phyloP scores from a whole-genome alignment of 37 sponge, comb jelly and placozoan genomes.

The Halisarca cf. caerulea region DNA sequence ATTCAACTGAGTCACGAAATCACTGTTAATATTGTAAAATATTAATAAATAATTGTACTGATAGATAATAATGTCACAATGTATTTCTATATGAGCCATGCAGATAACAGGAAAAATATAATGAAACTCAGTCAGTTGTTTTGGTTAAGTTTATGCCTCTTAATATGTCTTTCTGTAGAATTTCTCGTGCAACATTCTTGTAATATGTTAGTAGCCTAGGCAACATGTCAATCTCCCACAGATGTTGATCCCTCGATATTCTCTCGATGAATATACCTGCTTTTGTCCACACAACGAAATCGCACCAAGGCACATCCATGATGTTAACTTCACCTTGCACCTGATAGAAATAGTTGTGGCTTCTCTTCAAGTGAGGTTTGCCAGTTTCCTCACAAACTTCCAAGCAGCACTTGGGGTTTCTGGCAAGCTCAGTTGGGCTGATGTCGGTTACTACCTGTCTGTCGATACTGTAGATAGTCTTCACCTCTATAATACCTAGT shows the following conservation, averaged over 20 bases:
- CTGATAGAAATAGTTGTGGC: not conserved
- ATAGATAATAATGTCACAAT: too few species aligned
- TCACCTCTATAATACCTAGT: not conserved
- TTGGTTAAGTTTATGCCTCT: too few species aligned
- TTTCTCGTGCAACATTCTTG: too few species aligned
- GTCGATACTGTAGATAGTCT: not conserved
- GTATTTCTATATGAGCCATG: too few species aligned
- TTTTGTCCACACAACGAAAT: slow-evolving; percentile 7
- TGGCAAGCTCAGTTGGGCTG: not conserved
- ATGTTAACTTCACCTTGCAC: not conserved
- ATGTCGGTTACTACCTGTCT: not conserved
- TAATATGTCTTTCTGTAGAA: too few species aligned
- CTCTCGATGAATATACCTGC: not conserved
- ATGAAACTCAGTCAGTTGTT: too few species aligned
- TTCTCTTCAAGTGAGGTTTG: not conserved
- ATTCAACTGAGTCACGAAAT: too few species aligned
- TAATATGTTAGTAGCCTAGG: too few species aligned
- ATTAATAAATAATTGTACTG: too few species aligned
- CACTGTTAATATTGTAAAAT: too few species aligned
- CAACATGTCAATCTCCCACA: not conserved
- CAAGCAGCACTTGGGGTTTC: not conserved
- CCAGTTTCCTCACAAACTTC: not conserved
- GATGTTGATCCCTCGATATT: not conserved
- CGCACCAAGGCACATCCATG: not conserved
- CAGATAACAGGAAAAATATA: too few species aligned